A percentile compares a stretch with the other conserved stretches of the same genome.
These are phyloP conservation scores for Spilarctia lutea DNA, from an alignment of 2,888 invertebrate genomes.

Conservation along the genomic window DNA sequence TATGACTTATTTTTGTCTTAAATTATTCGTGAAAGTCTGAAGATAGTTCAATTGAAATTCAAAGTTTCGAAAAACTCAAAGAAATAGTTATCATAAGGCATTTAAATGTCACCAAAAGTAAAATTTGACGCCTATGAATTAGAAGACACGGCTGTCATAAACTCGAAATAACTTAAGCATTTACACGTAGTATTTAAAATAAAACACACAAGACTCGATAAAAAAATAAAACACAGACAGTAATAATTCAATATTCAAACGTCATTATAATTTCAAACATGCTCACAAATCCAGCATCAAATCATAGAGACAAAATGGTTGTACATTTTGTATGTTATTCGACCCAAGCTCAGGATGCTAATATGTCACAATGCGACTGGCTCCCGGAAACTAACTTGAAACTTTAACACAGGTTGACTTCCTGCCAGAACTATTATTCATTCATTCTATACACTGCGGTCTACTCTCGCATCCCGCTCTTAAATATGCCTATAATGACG, in stretches of 20 bases:
- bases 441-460: neutral
- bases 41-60: too few species aligned
- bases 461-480: neutral
- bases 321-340: neutral
- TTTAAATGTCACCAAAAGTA: too few species aligned
- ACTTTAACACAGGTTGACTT: constrained; percentile 40
- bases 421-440: constrained; percentile 23
- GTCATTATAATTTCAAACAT: neutral
- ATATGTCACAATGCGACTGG: constrained; percentile 46
- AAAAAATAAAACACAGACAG: neutral
- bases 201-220: neutral
- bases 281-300: neutral
- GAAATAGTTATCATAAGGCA: too few species aligned
- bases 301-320: neutral
- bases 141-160: neutral
- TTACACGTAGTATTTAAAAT: neutral
- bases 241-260: neutral
- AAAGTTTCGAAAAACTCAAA: too few species aligned
- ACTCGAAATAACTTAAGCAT: neutral
- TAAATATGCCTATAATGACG: neutral
- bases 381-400: constrained; percentile 51
- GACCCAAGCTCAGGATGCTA: constrained; percentile 45
- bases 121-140: too few species aligned
- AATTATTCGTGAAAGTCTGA: too few species aligned
- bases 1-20: too few species aligned